Evolutionary conservation across 2,888 invertebrate species (phyloP), one percentile per base, ranked within the genome.

Genomic region (Leucophenga maculata): DNA sequence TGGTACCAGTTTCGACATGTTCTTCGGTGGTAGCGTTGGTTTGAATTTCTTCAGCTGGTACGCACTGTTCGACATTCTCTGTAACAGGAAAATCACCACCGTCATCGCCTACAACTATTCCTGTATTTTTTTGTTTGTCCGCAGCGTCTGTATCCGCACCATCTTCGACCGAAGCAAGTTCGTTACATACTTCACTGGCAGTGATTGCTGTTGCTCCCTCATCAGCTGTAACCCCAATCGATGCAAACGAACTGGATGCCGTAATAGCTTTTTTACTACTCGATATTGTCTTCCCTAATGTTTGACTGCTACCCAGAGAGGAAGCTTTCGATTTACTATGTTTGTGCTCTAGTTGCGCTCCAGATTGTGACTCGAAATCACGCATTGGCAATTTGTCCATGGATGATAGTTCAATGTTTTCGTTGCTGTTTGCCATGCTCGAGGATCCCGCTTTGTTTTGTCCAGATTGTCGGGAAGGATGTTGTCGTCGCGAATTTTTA

Each of bases 321-420:
- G 86, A 84, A 1, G 80, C 78, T 69, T 86, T 86, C 13, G 86
- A 86, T 72, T 86, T 86, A 73, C 80, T 81, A 6, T 80, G 79
- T 71, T 79, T 83, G n/a, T 70, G 70, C 18, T 74, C 77, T 26
- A 78, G 54, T 54, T 78, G 75, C 26, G 72, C 72, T 8, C 64
- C 55, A 8, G 73, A 75, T 39, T 78, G 78, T 59, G 76, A 65
- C 3, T 71, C 76, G 31, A 72, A 69, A 6, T 70, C 67, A 52
- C 50, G 70, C 0, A 50, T 71, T 32, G 72, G 73, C 20, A 82
- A 65, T 44, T 80, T 80, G 46, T 86, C 82, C 57, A 87, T 54
- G 0, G 86, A 85, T 60, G 85, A 80, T 62, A 87, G 82, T 74
- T 86, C 86, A 14, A 87, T 87, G 31, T 85, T 79, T 70, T 87